phyloP scores from a whole-genome alignment of 2,797 vertebrate species.

The Peromyscus melanophrys region DNA sequence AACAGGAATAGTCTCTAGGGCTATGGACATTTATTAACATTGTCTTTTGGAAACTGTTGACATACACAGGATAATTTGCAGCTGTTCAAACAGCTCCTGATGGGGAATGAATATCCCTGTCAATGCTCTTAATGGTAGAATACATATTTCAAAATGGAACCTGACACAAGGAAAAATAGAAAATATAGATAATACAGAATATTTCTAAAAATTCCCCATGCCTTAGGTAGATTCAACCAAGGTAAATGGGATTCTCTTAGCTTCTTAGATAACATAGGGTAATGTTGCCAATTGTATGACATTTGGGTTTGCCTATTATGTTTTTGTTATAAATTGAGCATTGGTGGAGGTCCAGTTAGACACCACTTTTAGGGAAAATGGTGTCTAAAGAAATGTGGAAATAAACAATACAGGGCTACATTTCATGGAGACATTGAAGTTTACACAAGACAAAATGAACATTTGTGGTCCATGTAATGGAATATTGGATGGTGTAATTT shows the following conservation, averaged over 20 bases:
- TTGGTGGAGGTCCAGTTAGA: not conserved
- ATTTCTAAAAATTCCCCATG: not conserved
- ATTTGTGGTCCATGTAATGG: not conserved
- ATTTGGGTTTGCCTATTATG: not conserved
- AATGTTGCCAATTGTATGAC: not conserved
- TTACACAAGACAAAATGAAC: not conserved
- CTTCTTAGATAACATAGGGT: not conserved
- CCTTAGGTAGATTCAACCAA: not conserved
- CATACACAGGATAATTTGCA: not conserved
- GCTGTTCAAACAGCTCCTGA: not conserved
- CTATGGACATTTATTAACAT: not conserved
- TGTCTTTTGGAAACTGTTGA: too few relatives aligned
- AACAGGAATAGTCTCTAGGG: not conserved
- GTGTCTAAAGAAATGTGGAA: not conserved
- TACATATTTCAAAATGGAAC: not conserved
- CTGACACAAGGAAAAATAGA: not conserved
- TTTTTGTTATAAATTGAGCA: not conserved
- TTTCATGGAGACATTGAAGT: not conserved
- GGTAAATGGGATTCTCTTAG: not conserved
- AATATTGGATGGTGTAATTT: not conserved
- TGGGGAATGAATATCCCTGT: not conserved
- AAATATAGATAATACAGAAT: not conserved
- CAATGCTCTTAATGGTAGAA: not conserved
- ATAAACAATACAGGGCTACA: not conserved
- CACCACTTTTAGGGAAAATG: not conserved